Base-by-base conservation (phyloP, 1,140 invertebrate genomes). In the Macrobrachium rosenbergii region DNA sequence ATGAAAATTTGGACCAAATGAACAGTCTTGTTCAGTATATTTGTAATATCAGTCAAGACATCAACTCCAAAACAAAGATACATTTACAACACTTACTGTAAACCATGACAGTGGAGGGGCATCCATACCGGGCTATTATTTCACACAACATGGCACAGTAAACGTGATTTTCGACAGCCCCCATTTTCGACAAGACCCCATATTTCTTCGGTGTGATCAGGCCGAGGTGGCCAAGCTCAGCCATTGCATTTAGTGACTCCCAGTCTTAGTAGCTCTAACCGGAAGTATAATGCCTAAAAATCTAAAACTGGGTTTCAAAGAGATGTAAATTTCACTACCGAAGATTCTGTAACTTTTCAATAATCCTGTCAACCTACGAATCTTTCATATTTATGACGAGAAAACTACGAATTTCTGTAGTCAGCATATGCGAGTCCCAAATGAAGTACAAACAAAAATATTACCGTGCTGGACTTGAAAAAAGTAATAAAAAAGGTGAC, bases 61-160 rank as follows among this genome's bases (percentile, higher is more conserved):
- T 73, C 10, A n/a, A 73, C 17, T 14, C 12, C 11, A n/a, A n/a
- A 14, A 11, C 11, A n/a, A 76, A 37, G 19, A 52, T 5, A 45
- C 21, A 21, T 63, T 64, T 11, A 16, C 0, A 6, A 86, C 43
- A 87, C 88, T 80, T 89, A 88, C 88, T 88, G 28, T 86, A 88
- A 16, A 88, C n/a, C 60, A 88, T 87, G 14, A 58, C 80, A n/a
- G 82, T 89, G 77, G 79, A 89, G 23, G 83, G 64, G 21, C 89
- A 89, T 28, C 88, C 81, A 72, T 89, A 89, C 17, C 89, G 72
- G 2, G 89, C 89, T 17, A 89, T 52, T 14, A 86, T 89, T 62
- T 89, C 88, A 52, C 58, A 59, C 8, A 89, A 69, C 86, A 89
- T 82, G 78, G 83, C 60, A 69, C 19, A 63, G n/a, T 64, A 82